Conservation (phyloP, 1,140 invertebrate genomes). For the Ridgeia piscesae region DNA sequence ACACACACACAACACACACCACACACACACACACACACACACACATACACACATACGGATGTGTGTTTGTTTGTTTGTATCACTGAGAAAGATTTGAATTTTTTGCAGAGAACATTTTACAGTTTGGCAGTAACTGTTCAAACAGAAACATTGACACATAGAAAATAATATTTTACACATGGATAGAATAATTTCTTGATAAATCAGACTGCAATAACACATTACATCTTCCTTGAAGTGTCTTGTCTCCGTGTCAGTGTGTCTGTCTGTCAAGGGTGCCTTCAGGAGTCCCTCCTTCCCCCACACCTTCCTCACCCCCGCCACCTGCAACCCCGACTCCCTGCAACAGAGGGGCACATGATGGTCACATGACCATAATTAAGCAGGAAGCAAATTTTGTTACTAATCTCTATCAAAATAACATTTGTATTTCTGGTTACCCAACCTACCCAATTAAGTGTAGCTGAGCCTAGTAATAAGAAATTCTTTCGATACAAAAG, state of each 20-base stretch:
- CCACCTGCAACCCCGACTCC: background rate
- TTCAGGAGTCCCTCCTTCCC: slow-evolving; percentile 11
- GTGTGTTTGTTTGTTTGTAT: too few relatives aligned
- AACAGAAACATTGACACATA: background rate
- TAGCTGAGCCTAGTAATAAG: too few relatives aligned
- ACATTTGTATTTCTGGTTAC: too few relatives aligned
- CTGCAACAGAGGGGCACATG: background rate
- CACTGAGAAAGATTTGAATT: too few relatives aligned
- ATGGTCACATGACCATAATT: background rate
- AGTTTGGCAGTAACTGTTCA: background rate
- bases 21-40: too few relatives aligned
- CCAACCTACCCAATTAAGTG: too few relatives aligned
- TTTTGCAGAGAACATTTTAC: background rate
- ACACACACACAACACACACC: too few relatives aligned
- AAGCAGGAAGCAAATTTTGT: background rate
- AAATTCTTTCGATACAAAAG: too few relatives aligned
- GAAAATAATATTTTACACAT: background rate
- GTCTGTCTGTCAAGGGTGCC: background rate
- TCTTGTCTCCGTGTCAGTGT: background rate
- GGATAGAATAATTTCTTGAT: too few relatives aligned
- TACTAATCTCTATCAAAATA: background rate
- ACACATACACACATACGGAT: too few relatives aligned
- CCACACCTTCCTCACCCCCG: slow-evolving; percentile 9
- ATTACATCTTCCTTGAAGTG: background rate
- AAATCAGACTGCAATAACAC: background rate